Evolutionary conservation across 2,797 vertebrate species (phyloP), one percentile per base, ranked within the genome.

Genomic region (Platalea minor): DNA sequence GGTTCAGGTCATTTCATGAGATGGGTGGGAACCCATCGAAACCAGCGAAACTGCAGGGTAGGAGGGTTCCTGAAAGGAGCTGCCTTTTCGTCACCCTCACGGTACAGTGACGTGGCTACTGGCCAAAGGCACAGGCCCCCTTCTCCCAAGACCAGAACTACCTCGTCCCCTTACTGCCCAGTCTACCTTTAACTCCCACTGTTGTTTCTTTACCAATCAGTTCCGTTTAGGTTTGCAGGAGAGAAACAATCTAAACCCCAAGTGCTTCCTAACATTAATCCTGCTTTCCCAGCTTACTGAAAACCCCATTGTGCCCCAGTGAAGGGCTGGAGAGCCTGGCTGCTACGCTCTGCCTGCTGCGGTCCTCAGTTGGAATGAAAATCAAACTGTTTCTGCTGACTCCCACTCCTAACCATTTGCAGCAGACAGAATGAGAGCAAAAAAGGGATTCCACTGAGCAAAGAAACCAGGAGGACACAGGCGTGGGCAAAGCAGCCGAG

Each of bases 391-490:
- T 91, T 61, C 68, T 94, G 69, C 87, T 76, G 82, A 80, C 94
- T 96, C 93, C 94, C 91, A 93, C 92, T 88, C 91, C 82, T 13
- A 54, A 69, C n/a, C 72, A 35, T 92, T 92, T 54, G 89, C 24
- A 92, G 93, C 78, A 83, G 89, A 89, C 84, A 92, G 93, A 96
- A 95, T 92, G 92, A 85, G 92, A 96, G 93, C 95, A 91, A 68
- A 88, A 76, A 63, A 72, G 92, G 90, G 87, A 94, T 95, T 95
- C 88, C 89, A 81, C 61, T 16, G 85, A 88, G 94, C 76, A 85
- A 39, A 80, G 81, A 39, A 87, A 94, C 19, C 85, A 75, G 69
- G 91, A 93, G 89, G 65, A 65, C 91, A 85, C 50, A 89, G 65
- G 74, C 76, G 11, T 85, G 61, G 83, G 95, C 91, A 95, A 68